A percentile compares a stretch with the other conserved stretches of the same genome.
Evolutionary conservation across 2,797 vertebrate species (phyloP).

Genomic region (Sebastes trivittatus): DNA sequence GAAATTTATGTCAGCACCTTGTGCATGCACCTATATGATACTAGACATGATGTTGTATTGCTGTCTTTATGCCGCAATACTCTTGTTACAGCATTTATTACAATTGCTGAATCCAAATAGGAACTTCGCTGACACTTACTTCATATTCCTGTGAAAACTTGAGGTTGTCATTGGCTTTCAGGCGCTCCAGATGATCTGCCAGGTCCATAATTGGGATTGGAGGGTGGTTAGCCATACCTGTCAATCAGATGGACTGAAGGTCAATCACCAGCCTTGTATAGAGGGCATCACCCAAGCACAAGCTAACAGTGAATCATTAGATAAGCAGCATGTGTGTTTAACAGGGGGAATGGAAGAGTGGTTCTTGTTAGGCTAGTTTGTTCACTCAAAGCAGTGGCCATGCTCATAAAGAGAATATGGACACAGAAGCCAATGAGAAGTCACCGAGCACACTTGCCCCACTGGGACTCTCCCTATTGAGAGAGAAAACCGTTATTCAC

Average conservation of each 20-base stretch:
- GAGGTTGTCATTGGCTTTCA: constrained; percentile 99
- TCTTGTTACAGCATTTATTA: neutral
- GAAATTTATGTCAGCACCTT: neutral
- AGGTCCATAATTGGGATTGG: constrained; percentile 97
- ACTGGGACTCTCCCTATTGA: constrained; percentile 85
- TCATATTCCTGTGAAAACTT: constrained; percentile 99
- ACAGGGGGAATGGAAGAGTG: constrained; percentile 83
- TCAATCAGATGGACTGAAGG: constrained; percentile 60
- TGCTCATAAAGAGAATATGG: constrained; percentile 88
- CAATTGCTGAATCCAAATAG: neutral
- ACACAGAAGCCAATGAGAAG: constrained; percentile 90
- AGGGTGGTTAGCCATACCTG: constrained; percentile 98
- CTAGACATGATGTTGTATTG: neutral
- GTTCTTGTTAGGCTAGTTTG: constrained; percentile 88
- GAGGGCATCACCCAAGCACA: constrained; percentile 58
- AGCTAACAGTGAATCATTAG: constrained; percentile 82
- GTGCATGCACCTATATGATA: neutral
- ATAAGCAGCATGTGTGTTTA: constrained; percentile 85
- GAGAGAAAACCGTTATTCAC: constrained; percentile 87
- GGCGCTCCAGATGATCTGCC: constrained; percentile 94
- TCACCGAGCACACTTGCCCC: constrained; percentile 86
- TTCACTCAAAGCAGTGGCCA: constrained; percentile 95
- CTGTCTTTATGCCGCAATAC: neutral
- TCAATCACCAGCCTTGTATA: constrained; percentile 36
- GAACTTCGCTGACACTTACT: constrained; percentile 72